Conservation (phyloP, 92 coral and sea anemone species). For the Zoanthus sociatus region DNA sequence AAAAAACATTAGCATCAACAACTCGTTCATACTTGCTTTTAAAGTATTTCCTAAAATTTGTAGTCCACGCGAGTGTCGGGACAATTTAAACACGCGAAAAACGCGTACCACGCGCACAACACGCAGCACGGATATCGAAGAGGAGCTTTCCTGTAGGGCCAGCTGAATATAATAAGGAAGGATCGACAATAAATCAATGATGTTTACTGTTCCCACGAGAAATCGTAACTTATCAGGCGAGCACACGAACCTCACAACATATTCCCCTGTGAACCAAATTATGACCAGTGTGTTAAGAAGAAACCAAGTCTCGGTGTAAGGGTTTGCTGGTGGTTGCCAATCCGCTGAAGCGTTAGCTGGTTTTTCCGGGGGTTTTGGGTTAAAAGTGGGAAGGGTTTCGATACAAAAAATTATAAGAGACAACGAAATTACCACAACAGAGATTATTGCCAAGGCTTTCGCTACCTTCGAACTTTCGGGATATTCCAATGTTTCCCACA, state of each 20-base stretch:
- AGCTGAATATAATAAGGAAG: conserved; percentile 95
- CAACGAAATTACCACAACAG: conserved; percentile 87
- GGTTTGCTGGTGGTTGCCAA: conserved; percentile 67
- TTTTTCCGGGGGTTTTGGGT: conserved; percentile 54
- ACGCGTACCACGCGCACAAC: conserved; percentile 99
- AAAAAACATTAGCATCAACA: conserved; percentile 95
- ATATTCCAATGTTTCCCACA: conserved; percentile 93
- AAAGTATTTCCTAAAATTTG: conserved; percentile 98
- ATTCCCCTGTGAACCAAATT: conserved; percentile 92
- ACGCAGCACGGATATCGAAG: conserved; percentile 93
- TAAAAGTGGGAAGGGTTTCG: conserved; percentile 88
- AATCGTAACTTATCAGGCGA: conserved; percentile 92
- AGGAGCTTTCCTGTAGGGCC: conserved; percentile 81
- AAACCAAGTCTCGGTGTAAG: conserved; percentile 87
- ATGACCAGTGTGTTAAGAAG: conserved; percentile 85
- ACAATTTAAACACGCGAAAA: conserved; percentile 96
- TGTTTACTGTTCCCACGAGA: conserved; percentile 88
- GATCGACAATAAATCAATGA: conserved; percentile 92
- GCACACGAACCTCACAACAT: conserved; percentile 79
- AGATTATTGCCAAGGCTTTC: conserved; percentile 88
- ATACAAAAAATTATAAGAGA: conserved; percentile 94
- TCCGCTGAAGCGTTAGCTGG: conserved; percentile 68
- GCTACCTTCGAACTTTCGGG: conserved; percentile 89
- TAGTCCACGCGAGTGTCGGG: conserved; percentile 98
- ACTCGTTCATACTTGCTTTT: conserved; percentile 92